Evolutionary conservation across 2,888 invertebrate genomes (phyloP).

Genomic region (Pachymerium ferrugineum): DNA sequence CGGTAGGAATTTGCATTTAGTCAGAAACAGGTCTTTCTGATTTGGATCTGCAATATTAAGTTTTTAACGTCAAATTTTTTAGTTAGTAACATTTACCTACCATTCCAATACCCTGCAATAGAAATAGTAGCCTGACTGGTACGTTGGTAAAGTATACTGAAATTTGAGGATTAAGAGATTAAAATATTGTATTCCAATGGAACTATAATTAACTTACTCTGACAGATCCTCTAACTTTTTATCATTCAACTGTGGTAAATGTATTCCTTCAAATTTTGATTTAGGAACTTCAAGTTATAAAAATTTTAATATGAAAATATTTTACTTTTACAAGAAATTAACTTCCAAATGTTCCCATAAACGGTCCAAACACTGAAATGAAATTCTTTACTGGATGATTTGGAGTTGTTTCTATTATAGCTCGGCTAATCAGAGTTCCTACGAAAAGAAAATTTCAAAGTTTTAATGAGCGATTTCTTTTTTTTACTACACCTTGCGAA

Average conservation of each 20-base stretch:
- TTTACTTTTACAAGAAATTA: too few species aligned
- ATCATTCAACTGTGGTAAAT: too few species aligned
- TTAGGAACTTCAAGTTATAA: too few species aligned
- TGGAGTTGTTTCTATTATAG: neutral
- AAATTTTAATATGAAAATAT: too few species aligned
- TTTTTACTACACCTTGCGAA: neutral
- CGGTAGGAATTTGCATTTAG: neutral
- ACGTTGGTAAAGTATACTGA: neutral
- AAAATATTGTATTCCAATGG: neutral
- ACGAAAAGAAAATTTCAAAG: neutral
- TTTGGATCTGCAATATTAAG: neutral
- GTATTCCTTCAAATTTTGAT: too few species aligned
- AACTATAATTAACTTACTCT: neutral
- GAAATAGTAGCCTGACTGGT: too few species aligned
- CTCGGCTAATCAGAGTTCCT: neutral
- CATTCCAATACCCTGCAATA: neutral
- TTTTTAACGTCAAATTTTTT: neutral
- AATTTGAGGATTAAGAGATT: neutral
- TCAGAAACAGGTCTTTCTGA: neutral
- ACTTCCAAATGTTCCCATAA: neutral
- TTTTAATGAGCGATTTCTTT: too few species aligned
- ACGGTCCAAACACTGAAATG: neutral
- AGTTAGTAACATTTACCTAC: neutral
- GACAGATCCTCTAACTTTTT: neutral
- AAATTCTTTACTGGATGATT: neutral